These are phyloP conservation scores for Papilio glaucus DNA, from an alignment of 1,140 invertebrate species.

Conservation along the genomic window DNA sequence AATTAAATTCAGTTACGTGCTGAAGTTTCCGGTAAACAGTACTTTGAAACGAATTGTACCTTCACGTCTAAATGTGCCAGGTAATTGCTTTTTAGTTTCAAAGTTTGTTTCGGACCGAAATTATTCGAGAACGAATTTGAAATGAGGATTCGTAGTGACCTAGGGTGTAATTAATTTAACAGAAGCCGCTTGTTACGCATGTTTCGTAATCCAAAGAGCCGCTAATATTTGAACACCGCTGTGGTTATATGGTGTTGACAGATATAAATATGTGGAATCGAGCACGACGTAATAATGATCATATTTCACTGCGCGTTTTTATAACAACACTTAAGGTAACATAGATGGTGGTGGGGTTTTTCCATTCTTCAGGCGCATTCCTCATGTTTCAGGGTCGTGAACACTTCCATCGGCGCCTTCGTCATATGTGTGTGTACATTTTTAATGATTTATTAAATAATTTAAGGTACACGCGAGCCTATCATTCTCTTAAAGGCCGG, in stretches of 20 bases:
- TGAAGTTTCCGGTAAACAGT: slow-evolving; percentile 14
- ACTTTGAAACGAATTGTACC: slow-evolving; percentile 21
- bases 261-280: neutral
- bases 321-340: no score
- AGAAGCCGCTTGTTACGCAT: slow-evolving; percentile 2
- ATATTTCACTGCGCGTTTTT: no score
- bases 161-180: neutral
- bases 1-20: slow-evolving; percentile 20
- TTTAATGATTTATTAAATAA: no score
- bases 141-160: neutral
- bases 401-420: no score
- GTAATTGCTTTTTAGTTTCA: slow-evolving; percentile 23
- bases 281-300: no score
- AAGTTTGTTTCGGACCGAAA: slow-evolving; percentile 11
- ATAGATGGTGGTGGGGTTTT: no score
- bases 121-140: slow-evolving; percentile 13
- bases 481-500: no score
- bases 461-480: no score
- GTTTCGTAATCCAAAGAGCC: neutral
- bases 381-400: no score
- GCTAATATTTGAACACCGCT: neutral
- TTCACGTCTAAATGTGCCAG: slow-evolving; percentile 22
- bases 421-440: no score
- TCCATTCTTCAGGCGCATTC: no score
- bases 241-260: neutral